Conservation (phyloP, 2,797 vertebrate species). For the Cirrhinus molitorella region DNA sequence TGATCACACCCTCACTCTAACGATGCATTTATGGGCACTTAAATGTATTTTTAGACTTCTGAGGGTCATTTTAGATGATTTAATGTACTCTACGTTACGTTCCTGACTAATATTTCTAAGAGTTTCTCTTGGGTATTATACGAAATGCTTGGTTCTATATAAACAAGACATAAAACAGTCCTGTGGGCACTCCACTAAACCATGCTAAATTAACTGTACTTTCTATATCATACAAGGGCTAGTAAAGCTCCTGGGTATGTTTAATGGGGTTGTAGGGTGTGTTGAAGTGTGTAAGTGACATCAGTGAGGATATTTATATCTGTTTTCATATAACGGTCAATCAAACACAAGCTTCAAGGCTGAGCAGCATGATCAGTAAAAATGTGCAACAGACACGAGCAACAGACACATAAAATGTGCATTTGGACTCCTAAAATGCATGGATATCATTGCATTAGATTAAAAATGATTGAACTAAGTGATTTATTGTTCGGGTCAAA, state of each 20-base stretch:
- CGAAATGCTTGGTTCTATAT: conserved; percentile 25
- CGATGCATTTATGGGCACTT: conserved; percentile 22
- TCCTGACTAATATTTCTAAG: conserved; percentile 12
- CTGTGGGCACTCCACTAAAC: not conserved
- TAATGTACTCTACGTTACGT: conserved; percentile 4
- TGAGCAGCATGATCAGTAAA: not conserved
- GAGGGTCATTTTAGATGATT: conserved; percentile 35
- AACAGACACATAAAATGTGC: too few relatives aligned
- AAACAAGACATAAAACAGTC: conserved; percentile 1
- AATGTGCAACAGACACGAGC: not conserved
- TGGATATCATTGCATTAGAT: not conserved
- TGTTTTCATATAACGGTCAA: not conserved
- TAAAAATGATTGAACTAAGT: too few relatives aligned
- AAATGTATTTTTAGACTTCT: conserved; percentile 51
- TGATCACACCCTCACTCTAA: conserved; percentile 31
- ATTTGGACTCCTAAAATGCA: not conserved
- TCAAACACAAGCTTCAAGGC: not conserved
- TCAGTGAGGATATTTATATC: conserved; percentile 13
- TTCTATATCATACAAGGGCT: not conserved
- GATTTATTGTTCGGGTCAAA: too few relatives aligned
- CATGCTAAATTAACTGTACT: not conserved
- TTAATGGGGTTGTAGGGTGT: not conserved
- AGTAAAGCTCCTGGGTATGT: not conserved
- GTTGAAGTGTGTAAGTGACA: not conserved
- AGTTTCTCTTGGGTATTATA: conserved; percentile 19